These are phyloP conservation scores for Drymodes brunneopygia DNA, from an alignment of 2,113 vertebrate species.

Conservation along the genomic window DNA sequence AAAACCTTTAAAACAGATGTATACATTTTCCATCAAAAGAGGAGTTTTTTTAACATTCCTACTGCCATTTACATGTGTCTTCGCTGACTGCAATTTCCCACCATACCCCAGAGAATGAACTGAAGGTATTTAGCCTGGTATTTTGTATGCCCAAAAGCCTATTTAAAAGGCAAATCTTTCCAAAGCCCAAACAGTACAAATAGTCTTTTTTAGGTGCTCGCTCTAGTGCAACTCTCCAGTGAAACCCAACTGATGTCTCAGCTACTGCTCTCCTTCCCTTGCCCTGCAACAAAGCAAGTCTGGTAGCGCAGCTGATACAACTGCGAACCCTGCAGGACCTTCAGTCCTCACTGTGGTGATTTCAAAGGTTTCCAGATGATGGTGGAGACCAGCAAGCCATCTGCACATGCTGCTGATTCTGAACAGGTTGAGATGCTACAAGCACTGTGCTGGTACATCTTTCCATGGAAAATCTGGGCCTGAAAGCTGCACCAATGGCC, in stretches of 20 bases:
- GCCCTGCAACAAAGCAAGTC: background rate
- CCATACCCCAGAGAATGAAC: background rate
- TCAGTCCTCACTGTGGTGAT: background rate
- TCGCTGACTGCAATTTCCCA: fast-evolving
- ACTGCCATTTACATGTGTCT: background rate
- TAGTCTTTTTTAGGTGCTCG: background rate
- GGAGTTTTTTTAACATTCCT: background rate
- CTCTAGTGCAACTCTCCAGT: background rate
- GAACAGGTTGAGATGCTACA: background rate
- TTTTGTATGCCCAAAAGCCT: background rate
- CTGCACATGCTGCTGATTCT: background rate
- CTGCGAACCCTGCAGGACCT: background rate
- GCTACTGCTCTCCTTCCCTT: background rate
- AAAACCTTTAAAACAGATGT: background rate
- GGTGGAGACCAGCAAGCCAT: background rate
- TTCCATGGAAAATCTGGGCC: background rate
- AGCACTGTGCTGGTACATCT: fast-evolving
- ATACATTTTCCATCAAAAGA: background rate
- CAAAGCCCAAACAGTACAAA: background rate
- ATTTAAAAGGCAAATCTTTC: background rate
- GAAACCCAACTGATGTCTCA: background rate
- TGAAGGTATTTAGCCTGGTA: background rate
- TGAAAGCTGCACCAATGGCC: background rate
- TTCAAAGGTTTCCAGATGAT: background rate
- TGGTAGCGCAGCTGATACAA: background rate